These are phyloP conservation scores for Chymomyza amoena DNA, from an alignment of 2,888 invertebrate species.

Conservation along the genomic window DNA sequence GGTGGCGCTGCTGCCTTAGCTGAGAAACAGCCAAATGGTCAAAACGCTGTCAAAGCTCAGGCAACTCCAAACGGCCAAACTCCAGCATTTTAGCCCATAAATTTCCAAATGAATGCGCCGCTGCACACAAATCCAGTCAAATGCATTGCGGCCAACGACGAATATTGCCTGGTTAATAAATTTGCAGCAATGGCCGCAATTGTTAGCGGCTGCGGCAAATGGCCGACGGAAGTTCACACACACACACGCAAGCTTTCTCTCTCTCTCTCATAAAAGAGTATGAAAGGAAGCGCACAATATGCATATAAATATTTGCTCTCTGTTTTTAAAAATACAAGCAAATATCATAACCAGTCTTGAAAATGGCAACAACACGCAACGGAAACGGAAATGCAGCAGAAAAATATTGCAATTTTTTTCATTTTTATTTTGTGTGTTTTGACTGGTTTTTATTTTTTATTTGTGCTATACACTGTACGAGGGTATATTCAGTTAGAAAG, in stretches of 20 bases:
- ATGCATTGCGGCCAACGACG: slow-evolving; percentile 34
- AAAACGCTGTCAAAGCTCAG: slow-evolving; percentile 21
- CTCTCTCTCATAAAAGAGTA: slow-evolving; percentile 12
- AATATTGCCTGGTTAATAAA: slow-evolving; percentile 57
- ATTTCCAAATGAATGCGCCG: slow-evolving; percentile 74
- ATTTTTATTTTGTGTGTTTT: slow-evolving; percentile 11
- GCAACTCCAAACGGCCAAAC: slow-evolving; percentile 29
- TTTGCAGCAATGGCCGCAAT: slow-evolving; percentile 55
- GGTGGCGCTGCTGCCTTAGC: not conserved
- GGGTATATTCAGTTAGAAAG: no score
- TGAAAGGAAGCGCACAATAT: slow-evolving; percentile 32
- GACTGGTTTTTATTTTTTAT: slow-evolving; percentile 24
- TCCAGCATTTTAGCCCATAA: slow-evolving; percentile 61
- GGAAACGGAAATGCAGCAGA: slow-evolving; percentile 58
- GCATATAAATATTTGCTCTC: slow-evolving; percentile 61
- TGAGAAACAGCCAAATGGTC: not conserved
- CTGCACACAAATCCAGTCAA: slow-evolving; percentile 69
- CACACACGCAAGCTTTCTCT: not conserved
- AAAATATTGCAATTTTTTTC: slow-evolving; percentile 39
- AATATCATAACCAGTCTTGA: slow-evolving; percentile 28
- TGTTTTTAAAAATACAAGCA: slow-evolving; percentile 51
- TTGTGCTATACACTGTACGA: no score
- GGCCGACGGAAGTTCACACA: slow-evolving; percentile 53
- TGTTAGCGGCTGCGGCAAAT: slow-evolving; percentile 57
- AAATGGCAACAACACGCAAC: slow-evolving; percentile 42